Percentiles rank a stretch among this genome's conserved stretches.
Conservation (phyloP, 2,797 vertebrate genomes). For the Acipenser ruthenus region DNA sequence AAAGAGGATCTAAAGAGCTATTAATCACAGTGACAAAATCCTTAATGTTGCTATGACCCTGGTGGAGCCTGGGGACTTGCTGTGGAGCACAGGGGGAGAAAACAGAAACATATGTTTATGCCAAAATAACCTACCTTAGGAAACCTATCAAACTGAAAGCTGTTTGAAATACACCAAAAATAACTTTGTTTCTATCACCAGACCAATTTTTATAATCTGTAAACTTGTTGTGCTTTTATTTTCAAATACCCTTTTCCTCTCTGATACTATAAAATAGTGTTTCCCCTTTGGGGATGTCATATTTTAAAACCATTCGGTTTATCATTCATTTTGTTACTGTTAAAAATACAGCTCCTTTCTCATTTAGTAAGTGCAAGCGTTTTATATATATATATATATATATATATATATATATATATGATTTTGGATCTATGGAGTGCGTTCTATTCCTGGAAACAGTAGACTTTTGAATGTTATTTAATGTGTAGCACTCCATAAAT, state of each 20-base stretch:
- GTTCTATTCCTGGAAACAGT: background rate
- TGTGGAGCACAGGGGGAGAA: constrained; percentile 81
- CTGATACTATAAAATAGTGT: background rate
- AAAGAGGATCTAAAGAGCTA: constrained; percentile 99
- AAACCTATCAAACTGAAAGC: constrained; percentile 40
- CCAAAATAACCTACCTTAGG: constrained; percentile 95
- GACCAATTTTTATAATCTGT: background rate
- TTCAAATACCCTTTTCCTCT: background rate
- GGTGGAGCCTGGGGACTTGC: constrained; percentile 78
- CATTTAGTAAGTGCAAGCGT: background rate
- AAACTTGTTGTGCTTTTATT: background rate
- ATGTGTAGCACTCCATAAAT: background rate
- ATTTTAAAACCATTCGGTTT: background rate
- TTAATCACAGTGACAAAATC: constrained; percentile 99
- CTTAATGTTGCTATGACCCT: constrained; percentile 98
- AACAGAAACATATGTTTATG: constrained; percentile 98
- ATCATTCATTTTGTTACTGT: constrained; percentile 1
- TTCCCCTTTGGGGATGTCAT: background rate
- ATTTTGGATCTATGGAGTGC: background rate
- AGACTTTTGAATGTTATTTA: background rate
- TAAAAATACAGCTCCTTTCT: background rate
- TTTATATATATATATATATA: background rate
- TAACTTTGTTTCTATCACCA: background rate
- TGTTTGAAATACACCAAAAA: too few relatives aligned
- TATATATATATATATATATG: too few relatives aligned